These are phyloP conservation scores for Chaetorhynchus papuensis DNA, from an alignment of 2,113 vertebrate genomes.

Conservation along the genomic window DNA sequence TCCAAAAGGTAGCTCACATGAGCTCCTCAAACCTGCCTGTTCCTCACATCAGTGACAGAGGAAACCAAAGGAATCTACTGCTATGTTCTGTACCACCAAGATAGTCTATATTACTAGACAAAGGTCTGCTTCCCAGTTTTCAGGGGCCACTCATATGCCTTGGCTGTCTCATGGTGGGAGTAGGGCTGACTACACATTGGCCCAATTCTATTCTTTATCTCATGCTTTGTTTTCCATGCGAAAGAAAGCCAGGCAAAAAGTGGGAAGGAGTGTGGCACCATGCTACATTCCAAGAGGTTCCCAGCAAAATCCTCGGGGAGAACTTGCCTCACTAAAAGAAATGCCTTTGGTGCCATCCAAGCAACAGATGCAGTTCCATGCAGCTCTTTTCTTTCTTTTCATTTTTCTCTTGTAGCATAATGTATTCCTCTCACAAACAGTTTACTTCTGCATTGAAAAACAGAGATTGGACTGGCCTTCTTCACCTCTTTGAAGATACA, in stretches of 20 bases:
- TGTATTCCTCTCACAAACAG: not conserved
- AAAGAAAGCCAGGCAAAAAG: not conserved
- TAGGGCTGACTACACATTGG: not conserved
- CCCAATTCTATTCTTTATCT: not conserved
- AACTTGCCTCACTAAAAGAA: not conserved
- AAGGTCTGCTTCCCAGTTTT: not conserved
- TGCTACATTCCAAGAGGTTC: not conserved
- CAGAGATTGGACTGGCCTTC: not conserved
- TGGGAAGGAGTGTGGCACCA: not conserved
- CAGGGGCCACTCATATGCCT: not conserved
- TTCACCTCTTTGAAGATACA: not conserved
- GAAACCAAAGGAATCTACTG: not conserved
- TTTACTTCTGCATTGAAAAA: not conserved
- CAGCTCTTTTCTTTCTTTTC: not conserved
- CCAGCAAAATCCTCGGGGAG: not conserved
- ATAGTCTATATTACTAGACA: not conserved
- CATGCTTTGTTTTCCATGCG: not conserved
- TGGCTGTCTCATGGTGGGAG: not conserved
- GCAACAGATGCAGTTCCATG: not conserved
- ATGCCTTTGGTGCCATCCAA: not conserved
- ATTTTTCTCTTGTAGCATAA: not conserved
- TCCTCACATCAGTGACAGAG: not conserved
- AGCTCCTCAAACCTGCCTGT: not conserved
- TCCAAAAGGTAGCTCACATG: not conserved
- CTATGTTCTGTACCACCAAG: not conserved